These are phyloP conservation scores for Speoplatyrhinus poulsoni DNA, from an alignment of 2,113 vertebrate genomes.

Conservation along the genomic window DNA sequence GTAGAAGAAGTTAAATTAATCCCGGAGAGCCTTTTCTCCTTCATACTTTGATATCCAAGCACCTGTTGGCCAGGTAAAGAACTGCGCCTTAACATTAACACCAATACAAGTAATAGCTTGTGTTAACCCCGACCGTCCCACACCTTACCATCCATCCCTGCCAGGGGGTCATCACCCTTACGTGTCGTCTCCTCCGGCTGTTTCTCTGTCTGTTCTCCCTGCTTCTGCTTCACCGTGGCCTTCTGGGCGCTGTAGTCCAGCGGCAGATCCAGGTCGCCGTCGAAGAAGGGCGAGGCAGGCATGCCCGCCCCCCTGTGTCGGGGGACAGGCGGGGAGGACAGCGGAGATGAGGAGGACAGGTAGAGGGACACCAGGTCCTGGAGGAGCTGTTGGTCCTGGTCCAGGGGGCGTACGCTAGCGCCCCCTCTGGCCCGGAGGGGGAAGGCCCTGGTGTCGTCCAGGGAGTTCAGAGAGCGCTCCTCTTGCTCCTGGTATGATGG, in stretches of 20 bases:
- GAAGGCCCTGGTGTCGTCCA: conserved; percentile 56
- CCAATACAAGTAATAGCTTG: not conserved
- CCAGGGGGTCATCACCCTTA: conserved; percentile 49
- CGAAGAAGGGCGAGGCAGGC: conserved; percentile 59
- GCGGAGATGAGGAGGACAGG: conserved; percentile 78
- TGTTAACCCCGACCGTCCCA: not conserved
- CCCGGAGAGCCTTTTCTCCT: no score
- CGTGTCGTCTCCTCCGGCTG: conserved; percentile 48
- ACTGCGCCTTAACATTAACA: no score
- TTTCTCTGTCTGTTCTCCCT: conserved; percentile 48
- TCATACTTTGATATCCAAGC: no score
- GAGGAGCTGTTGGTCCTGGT: conserved; percentile 82
- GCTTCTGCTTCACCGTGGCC: conserved; percentile 50
- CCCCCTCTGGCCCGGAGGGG: conserved; percentile 51
- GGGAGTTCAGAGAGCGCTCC: conserved; percentile 76
- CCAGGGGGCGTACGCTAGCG: conserved; percentile 51
- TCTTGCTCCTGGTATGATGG: conserved; percentile 82
- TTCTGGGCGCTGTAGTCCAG: conserved; percentile 73
- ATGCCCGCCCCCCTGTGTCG: conserved; percentile 46
- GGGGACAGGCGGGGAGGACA: conserved; percentile 79
- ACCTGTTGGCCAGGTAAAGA: no score
- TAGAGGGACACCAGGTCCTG: conserved; percentile 84
- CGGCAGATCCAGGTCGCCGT: conserved; percentile 71
- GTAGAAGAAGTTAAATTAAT: no score
- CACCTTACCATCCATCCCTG: conserved; percentile 65